These are phyloP conservation scores for Vanessa cardui DNA, from an alignment of 2,888 invertebrate genomes.

Conservation along the genomic window DNA sequence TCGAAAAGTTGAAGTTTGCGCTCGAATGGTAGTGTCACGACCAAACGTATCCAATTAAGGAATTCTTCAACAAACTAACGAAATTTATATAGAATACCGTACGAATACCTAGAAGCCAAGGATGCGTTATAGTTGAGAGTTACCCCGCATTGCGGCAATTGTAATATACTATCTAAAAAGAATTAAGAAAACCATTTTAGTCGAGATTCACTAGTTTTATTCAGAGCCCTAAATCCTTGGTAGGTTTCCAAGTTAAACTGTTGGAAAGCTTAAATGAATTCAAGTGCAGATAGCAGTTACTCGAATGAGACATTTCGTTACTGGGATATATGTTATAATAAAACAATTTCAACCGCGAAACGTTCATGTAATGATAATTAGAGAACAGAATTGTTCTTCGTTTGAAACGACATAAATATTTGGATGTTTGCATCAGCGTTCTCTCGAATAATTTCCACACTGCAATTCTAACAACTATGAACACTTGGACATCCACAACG, in stretches of 20 bases:
- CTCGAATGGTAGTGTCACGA: slow-evolving; percentile 41
- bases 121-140: slow-evolving; percentile 25
- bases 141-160: slow-evolving; percentile 34
- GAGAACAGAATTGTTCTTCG: not conserved
- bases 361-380: not conserved
- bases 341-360: slow-evolving; percentile 8
- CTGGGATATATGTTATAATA: slow-evolving; percentile 19
- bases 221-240: slow-evolving; percentile 40
- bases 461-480: not conserved
- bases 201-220: slow-evolving; percentile 34
- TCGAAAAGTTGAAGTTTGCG: slow-evolving; percentile 42
- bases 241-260: slow-evolving; percentile 39
- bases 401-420: not conserved
- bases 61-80: slow-evolving; percentile 42
- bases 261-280: slow-evolving; percentile 33
- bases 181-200: slow-evolving; percentile 36
- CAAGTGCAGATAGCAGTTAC: slow-evolving; percentile 30
- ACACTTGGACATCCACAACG: not conserved
- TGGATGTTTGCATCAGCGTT: not conserved
- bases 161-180: slow-evolving; percentile 33
- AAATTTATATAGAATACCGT: slow-evolving; percentile 34
- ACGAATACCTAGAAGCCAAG: slow-evolving; percentile 9
- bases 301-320: slow-evolving; percentile 28
- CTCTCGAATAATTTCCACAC: not conserved
- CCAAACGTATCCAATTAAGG: slow-evolving; percentile 45